phyloP scores from a whole-genome alignment of 2,113 vertebrate species.

The Australoheros scitulus region DNA sequence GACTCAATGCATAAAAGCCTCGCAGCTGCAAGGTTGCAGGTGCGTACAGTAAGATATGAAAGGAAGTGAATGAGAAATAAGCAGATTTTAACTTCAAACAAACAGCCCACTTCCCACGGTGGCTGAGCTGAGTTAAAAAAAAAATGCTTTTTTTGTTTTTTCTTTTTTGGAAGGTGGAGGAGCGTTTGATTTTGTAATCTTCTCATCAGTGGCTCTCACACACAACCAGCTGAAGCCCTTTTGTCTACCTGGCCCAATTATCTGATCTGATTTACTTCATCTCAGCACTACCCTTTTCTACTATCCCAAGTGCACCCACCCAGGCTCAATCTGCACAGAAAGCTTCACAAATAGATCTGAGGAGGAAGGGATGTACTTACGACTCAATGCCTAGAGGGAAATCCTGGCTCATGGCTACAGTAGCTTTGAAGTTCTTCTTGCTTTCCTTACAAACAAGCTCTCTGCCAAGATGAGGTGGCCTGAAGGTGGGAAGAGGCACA shows the following conservation, averaged over 20 bases:
- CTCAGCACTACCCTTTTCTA: neutral
- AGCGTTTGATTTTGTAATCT: conserved; percentile 6
- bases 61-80: neutral
- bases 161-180: neutral
- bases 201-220: conserved; percentile 11
- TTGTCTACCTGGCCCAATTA: conserved; percentile 35
- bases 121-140: neutral
- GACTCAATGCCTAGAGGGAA: conserved; percentile 93
- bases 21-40: neutral
- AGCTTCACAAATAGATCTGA: conserved; percentile 44
- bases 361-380: conserved; percentile 79
- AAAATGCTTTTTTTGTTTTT: neutral
- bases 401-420: conserved; percentile 97
- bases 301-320: conserved; percentile 25
- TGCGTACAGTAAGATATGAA: neutral
- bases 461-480: conserved; percentile 93
- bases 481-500: conserved; percentile 57
- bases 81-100: neutral
- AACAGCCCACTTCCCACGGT: neutral
- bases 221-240: conserved; percentile 1
- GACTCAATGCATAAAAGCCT: neutral
- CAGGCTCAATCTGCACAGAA: conserved; percentile 26
- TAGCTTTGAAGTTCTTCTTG: conserved; percentile 97
- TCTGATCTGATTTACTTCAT: conserved; percentile 49
- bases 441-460: conserved; percentile 95